Percentiles rank a stretch among this genome's conserved stretches.
Conservation (phyloP, 1,140 invertebrate genomes). For the Drosophila punjabiensis region DNA sequence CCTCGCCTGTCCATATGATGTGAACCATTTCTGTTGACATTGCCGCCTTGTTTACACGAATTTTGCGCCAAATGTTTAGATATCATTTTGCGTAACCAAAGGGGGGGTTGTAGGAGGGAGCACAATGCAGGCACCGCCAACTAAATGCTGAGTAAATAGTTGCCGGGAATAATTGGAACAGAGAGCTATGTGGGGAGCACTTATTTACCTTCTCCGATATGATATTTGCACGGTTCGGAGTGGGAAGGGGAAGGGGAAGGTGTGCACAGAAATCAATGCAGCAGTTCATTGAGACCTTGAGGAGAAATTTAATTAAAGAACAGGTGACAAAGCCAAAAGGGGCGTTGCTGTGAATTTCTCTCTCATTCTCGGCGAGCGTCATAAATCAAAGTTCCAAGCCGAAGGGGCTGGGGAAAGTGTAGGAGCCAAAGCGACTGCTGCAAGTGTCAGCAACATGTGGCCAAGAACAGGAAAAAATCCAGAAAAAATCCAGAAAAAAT, state of each 20-base stretch:
- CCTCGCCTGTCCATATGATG: conserved; percentile 44
- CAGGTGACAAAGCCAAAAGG: conserved; percentile 67
- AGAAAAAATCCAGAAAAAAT: too few species aligned
- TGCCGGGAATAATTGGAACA: conserved; percentile 68
- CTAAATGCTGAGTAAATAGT: conserved; percentile 73
- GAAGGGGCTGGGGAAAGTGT: conserved; percentile 4
- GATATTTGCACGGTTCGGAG: conserved; percentile 31
- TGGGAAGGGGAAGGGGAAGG: too few species aligned
- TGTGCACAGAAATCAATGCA: conserved; percentile 35
- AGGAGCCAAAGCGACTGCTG: conserved; percentile 48
- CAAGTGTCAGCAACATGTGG: conserved; percentile 82
- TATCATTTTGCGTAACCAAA: conserved; percentile 64
- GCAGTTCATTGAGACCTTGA: conserved; percentile 59
- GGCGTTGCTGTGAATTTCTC: conserved; percentile 9
- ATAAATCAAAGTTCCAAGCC: conserved; percentile 67
- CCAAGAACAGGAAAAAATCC: conserved; percentile 57
- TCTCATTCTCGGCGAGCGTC: conserved; percentile 22
- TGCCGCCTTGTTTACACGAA: conserved; percentile 66
- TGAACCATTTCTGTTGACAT: conserved; percentile 70
- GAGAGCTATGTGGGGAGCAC: conserved; percentile 42
- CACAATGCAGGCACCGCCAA: conserved; percentile 35
- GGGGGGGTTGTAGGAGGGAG: background rate
- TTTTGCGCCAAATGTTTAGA: conserved; percentile 55
- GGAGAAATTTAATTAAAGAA: conserved; percentile 74
- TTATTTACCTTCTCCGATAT: conserved; percentile 67